Base-by-base conservation (phyloP, 2,797 vertebrate genomes). In the Paedocypris micromegethes region DNA sequence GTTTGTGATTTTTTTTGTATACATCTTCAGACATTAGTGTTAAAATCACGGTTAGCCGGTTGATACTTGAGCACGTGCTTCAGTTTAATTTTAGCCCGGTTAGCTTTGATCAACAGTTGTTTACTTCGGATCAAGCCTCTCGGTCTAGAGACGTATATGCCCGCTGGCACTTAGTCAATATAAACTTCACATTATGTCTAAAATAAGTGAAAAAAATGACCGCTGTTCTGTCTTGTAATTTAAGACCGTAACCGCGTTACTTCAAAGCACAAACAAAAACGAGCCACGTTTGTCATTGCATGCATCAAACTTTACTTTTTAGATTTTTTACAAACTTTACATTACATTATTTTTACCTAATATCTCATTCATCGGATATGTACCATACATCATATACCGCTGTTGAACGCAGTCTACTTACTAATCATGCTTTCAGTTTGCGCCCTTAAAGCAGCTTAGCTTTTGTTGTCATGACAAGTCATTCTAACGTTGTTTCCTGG, bases 401-500 rank as follows among this genome's bases (percentile, higher is more conserved):
- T 60, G 8, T 47, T 46, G 52, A 43, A 4, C 49, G 5, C 51
- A 38, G 5, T 43, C 39, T 47, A 6, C 42, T 48, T 55, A 23
- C 23, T 53, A 52, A 7, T 38, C 55, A 1, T 58, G 65, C 44
- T 40, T 39, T 67, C 49, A 51, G 53, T 61, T 61, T 43, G 51
- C 9, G 61, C 39, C 48, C 42, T 23, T 68, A 58, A 68, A 7
- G 23, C 9, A 62, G 58, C 58, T 55, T 55, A 56, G 38, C 45
- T 1, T 69, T 62, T 56, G 58, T 6, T 38, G 39, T 56, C 48
- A 0, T 45, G 8, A 39, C 3, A 3, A 23, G 23, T 23, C 23
- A 23, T 23, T 23, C 23, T 23, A 23, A 23, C 23, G 23, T 23
- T 23, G 23, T 23, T 23, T 23, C 23, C 23, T 23, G 23, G 23